Evolutionary conservation across 2,113 vertebrate genomes (phyloP).

Genomic region (Siphamia tubifer): DNA sequence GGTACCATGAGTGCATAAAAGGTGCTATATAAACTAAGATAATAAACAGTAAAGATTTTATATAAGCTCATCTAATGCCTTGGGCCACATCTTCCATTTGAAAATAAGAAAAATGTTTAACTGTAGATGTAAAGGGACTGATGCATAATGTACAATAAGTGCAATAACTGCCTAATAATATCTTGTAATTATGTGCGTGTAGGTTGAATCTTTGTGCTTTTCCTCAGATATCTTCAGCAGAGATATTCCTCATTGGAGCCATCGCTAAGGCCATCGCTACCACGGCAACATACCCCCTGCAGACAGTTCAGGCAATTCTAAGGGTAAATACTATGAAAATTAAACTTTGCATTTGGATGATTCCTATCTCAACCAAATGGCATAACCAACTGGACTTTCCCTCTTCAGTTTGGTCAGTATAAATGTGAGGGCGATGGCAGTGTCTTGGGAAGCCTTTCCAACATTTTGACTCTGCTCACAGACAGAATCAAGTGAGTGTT

Average conservation of each 20-base stretch:
- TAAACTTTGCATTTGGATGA: background rate
- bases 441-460: conserved; percentile 69
- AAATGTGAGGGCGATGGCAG: conserved; percentile 73
- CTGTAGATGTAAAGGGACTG: too few species aligned
- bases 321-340: conserved; percentile 69
- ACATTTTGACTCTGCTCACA: conserved; percentile 71
- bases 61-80: too few species aligned
- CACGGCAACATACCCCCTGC: conserved; percentile 80
- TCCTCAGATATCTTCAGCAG: conserved; percentile 77
- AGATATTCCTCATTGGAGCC: conserved; percentile 84
- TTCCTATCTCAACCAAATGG: background rate
- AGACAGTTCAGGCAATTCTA: conserved; percentile 82
- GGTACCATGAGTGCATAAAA: too few species aligned
- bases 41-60: too few species aligned
- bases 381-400: background rate
- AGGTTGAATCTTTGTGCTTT: conserved; percentile 1
- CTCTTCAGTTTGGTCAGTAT: conserved; percentile 80
- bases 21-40: too few species aligned
- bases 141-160: too few species aligned
- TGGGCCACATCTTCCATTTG: too few species aligned
- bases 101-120: too few species aligned
- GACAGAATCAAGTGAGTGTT: conserved; percentile 79
- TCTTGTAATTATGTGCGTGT: background rate
- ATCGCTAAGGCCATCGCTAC: conserved; percentile 82
- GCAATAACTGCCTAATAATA: too few species aligned